Conservation (phyloP, 2,888 invertebrate genomes). For the Andricus curvator region DNA sequence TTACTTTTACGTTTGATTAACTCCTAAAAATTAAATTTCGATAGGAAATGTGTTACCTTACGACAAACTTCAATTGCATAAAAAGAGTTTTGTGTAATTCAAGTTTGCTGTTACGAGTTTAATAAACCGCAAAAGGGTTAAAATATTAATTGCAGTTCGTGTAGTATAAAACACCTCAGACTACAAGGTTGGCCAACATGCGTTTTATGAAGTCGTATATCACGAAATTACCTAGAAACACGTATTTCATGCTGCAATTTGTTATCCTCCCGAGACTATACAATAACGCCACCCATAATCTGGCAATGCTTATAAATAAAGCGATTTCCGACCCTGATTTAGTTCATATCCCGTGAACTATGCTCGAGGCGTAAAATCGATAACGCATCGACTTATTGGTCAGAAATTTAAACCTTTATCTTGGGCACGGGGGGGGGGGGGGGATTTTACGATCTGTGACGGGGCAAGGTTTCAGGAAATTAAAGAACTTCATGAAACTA, state of each 20-base stretch:
- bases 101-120: background rate
- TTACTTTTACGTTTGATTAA: no score
- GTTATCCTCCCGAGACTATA: conserved; percentile 46
- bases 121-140: background rate
- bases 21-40: no score
- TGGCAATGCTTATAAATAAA: conserved; percentile 59
- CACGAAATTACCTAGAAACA: conserved; percentile 59
- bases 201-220: conserved; percentile 61
- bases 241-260: conserved; percentile 56
- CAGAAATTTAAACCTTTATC: background rate
- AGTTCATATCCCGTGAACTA: conserved; percentile 2
- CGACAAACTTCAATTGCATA: background rate
- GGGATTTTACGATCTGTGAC: no score
- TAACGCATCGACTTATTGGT: background rate
- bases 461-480: no score
- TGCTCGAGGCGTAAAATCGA: background rate
- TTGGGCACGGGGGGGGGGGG: no score
- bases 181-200: conserved; percentile 25
- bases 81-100: background rate
- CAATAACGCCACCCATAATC: conserved; percentile 47
- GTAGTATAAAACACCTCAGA: conserved; percentile 35
- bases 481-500: no score
- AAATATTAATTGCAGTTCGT: no score
- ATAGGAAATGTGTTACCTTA: background rate
- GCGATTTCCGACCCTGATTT: conserved; percentile 47